phyloP scores from a whole-genome alignment of 1,140 invertebrate species.

The Drosophila setifemur region DNA sequence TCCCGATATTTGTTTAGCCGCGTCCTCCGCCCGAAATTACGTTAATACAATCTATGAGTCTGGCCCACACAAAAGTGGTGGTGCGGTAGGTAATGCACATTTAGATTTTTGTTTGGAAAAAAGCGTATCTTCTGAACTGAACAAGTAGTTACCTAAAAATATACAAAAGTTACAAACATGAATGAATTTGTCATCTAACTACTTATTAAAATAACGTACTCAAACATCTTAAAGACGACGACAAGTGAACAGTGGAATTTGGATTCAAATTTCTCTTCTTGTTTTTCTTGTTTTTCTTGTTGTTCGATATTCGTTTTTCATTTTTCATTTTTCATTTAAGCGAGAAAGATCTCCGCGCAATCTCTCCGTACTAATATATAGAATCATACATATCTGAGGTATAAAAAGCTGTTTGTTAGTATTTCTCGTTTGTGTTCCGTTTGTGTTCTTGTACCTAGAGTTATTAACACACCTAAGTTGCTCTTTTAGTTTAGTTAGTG shows the following conservation, averaged over 20 bases:
- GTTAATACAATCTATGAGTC: constrained; percentile 18
- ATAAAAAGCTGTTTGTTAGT: constrained; percentile 48
- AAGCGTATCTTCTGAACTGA: constrained; percentile 65
- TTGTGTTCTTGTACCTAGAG: constrained; percentile 8
- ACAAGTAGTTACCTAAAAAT: constrained; percentile 67
- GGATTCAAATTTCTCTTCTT: too few species aligned
- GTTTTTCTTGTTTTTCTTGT: too few species aligned
- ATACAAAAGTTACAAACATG: constrained; percentile 58
- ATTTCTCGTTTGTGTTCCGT: constrained; percentile 23
- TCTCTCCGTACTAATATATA: constrained; percentile 30
- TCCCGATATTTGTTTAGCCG: too few species aligned
- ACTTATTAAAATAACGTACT: constrained; percentile 34
- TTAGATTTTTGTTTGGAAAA: constrained; percentile 58
- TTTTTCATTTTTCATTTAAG: neutral
- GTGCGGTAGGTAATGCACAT: constrained; percentile 44
- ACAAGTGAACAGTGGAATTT: constrained; percentile 15
- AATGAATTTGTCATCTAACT: constrained; percentile 53
- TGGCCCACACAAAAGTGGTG: neutral
- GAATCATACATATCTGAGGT: constrained; percentile 58
- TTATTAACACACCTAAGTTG: constrained; percentile 9
- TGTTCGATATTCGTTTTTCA: too few species aligned
- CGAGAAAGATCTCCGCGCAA: too few species aligned
- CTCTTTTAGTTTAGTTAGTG: constrained; percentile 21
- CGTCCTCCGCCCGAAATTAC: too few species aligned
- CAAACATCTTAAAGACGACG: constrained; percentile 13